A percentile compares a stretch with the other conserved stretches of the same genome.
phyloP scores from a whole-genome alignment of 2,797 vertebrate species.

The Tokudaia tokunoshimensis region DNA sequence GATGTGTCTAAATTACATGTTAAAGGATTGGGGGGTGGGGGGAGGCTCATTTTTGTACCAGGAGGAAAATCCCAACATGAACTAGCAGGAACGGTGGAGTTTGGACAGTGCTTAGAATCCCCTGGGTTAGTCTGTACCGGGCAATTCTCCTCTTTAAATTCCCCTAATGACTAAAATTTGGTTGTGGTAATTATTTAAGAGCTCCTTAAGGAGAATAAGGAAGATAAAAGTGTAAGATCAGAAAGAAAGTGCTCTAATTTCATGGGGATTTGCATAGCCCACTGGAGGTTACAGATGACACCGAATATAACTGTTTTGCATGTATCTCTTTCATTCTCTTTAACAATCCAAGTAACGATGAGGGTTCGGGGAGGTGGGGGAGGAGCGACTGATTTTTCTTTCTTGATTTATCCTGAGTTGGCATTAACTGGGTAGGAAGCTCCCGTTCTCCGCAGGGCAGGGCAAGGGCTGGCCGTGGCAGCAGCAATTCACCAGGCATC shows the following conservation, averaged over 20 bases:
- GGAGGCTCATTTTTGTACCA: background rate
- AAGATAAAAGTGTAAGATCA: conserved; percentile 36
- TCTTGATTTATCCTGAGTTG: background rate
- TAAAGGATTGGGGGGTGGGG: background rate
- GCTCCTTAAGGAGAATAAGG: background rate
- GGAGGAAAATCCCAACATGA: background rate
- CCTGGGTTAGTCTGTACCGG: background rate
- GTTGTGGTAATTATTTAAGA: conserved; percentile 8
- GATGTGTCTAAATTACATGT: background rate
- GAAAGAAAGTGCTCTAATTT: background rate
- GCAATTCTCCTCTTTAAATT: background rate
- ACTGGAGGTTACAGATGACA: background rate
- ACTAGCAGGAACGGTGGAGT: background rate
- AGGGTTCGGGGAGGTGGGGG: no score
- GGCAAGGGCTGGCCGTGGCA: rapidly evolving
- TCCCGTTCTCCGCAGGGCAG: background rate
- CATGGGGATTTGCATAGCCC: background rate
- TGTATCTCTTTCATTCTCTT: background rate
- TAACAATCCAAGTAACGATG: background rate
- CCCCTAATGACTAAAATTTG: background rate
- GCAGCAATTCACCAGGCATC: background rate
- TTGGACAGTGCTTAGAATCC: background rate
- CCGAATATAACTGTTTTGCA: background rate
- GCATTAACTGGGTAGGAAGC: background rate
- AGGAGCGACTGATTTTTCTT: background rate